Evolutionary conservation across 2,113 vertebrate species (phyloP).

Genomic region (Pollimyrus isidori): DNA sequence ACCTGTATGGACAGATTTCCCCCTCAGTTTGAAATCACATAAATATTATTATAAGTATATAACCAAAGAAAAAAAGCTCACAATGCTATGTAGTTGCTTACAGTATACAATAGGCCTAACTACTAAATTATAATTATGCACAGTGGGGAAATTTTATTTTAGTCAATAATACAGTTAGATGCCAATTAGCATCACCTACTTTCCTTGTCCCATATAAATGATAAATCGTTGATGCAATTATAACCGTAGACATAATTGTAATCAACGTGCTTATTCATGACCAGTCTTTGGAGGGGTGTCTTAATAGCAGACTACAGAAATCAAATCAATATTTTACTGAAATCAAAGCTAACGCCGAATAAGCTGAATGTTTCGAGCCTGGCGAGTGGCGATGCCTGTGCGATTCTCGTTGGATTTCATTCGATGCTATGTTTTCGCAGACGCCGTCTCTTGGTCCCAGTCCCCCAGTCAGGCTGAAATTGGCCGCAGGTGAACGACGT

Average conservation of each 20-base stretch:
- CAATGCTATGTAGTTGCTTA: neutral
- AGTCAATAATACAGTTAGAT: neutral
- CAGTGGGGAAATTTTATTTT: neutral
- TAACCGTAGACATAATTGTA: neutral
- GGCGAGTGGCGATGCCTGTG: neutral
- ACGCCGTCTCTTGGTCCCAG: neutral
- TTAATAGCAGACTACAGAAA: neutral
- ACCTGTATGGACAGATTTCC: neutral
- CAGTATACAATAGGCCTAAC: neutral
- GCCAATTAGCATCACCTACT: neutral
- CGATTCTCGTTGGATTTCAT: neutral
- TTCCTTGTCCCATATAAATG: neutral
- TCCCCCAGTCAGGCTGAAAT: neutral
- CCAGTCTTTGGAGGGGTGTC: neutral
- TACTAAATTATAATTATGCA: neutral
- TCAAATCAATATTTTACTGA: neutral
- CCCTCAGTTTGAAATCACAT: neutral
- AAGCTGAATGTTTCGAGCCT: neutral
- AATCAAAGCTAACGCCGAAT: neutral
- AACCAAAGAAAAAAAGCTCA: neutral
- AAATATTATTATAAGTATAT: neutral
- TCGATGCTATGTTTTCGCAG: neutral
- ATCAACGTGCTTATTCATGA: neutral
- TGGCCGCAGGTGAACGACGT: slow-evolving; percentile 8
- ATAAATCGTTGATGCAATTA: neutral